phyloP scores from a whole-genome alignment of 2,888 invertebrate species.

The Rhamphomyia laevipes region DNA sequence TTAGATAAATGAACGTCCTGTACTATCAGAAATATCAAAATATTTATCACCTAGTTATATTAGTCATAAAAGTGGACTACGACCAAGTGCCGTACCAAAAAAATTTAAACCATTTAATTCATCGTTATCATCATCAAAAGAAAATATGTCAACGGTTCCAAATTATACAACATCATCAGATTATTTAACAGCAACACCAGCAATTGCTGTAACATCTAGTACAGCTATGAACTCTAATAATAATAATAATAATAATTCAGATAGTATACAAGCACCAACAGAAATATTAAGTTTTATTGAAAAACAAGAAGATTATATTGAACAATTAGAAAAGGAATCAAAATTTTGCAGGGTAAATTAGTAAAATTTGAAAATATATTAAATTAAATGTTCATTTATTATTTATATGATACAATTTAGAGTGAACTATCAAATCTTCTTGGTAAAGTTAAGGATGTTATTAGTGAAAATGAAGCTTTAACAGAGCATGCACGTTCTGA shows the following conservation, averaged over 20 bases:
- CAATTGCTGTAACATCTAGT: conserved; percentile 32
- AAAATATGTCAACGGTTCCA: conserved; percentile 23
- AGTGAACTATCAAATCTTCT: conserved; percentile 65
- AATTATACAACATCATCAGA: conserved; percentile 19
- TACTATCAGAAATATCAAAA: conserved; percentile 36
- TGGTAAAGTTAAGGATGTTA: conserved; percentile 74
- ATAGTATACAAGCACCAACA: conserved; percentile 41
- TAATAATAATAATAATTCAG: conserved; percentile 11
- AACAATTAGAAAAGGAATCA: conserved; percentile 74
- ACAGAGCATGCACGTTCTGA: conserved; percentile 67
- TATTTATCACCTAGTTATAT: conserved; percentile 34
- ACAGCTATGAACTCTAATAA: conserved; percentile 7
- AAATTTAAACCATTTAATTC: conserved; percentile 14
- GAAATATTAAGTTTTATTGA: conserved; percentile 72
- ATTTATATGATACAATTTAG: conserved; percentile 27
- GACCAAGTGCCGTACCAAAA: not conserved
- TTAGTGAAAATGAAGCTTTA: conserved; percentile 69
- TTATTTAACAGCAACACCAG: conserved; percentile 19
- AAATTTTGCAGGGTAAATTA: conserved; percentile 58
- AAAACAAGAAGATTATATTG: conserved; percentile 77
- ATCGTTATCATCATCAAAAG: conserved; percentile 25
- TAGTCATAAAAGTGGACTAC: conserved; percentile 13
- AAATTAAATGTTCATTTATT: not conserved
- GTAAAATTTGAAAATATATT: not conserved
- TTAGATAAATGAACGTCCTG: conserved; percentile 33